Evolutionary conservation across 1,140 invertebrate genomes (phyloP), one percentile per base, ranked within the genome.

Genomic region (Conus betulinus): DNA sequence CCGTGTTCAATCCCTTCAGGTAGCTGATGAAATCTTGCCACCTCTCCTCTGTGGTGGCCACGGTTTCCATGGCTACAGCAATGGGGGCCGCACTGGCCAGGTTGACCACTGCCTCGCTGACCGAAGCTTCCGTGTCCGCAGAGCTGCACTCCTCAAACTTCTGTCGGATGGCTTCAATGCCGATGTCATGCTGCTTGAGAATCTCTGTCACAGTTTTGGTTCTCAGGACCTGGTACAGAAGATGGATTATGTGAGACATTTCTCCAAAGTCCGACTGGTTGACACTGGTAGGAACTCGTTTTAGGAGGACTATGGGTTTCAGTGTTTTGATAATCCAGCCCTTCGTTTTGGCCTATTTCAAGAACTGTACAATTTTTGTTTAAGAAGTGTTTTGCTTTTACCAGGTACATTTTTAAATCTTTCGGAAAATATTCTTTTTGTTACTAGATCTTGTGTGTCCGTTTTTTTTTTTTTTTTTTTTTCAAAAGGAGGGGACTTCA

Each of bases 131-230:
- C n/a, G 71, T 23, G 1, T 55, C 53, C 13, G 63, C 71, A 11
- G 85, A n/a, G 25, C 85, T 87, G 71, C 85, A 87, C 60, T 88
- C 83, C 20, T 86, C 76, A 85, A 88, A 60, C 52, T 82, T 88
- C 71, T 89, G 89, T 88, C 90, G 91, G 10, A 93, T 91, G 39
- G 89, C 91, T 51, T 93, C 91, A 27, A 88, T 82, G 15, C 92
- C 92, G 51, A 92, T 90, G 88, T 93, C 93, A 17, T 87, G 88
- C 55, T 90, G 88, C 67, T 89, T 86, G 55, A 91, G 91, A n/a
- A 93, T 92, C 53, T 93, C 91, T 7, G 88, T 87, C 7, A 93
- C 92, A 27, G 89, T 90, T 81, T 91, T 90, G 5, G 86, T 84
- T 27, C 74, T 78, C 51, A 87, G 85, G 13, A 87, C 85, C 85